Percentiles rank a stretch among this genome's conserved stretches.
These are phyloP conservation scores for Whitmania pigra DNA, from an alignment of 1,140 invertebrate genomes.

Conservation along the genomic window DNA sequence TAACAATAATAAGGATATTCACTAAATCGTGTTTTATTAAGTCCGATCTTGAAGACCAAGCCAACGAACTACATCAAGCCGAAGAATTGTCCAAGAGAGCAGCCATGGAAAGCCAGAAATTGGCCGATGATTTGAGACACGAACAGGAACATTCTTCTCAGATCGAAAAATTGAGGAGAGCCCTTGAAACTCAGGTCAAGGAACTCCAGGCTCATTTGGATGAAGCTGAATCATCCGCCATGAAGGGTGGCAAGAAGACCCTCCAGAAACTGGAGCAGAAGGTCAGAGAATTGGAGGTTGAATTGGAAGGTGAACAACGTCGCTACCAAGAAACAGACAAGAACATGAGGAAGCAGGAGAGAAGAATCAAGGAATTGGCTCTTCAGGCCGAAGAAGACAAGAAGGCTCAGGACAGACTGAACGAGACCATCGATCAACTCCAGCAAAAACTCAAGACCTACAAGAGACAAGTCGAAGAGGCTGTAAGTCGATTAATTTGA, in stretches of 20 bases:
- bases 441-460: slow-evolving; percentile 98
- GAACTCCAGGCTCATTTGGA: slow-evolving; percentile 84
- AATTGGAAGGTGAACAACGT: slow-evolving; percentile 92
- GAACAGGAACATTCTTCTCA: slow-evolving; percentile 97
- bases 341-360: slow-evolving; percentile 64
- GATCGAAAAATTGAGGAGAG: slow-evolving; percentile 93
- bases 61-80: slow-evolving; percentile 37
- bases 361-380: slow-evolving; percentile 54
- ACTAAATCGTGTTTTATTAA: not conserved
- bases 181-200: slow-evolving; percentile 90
- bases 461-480: slow-evolving; percentile 97
- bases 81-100: slow-evolving; percentile 55
- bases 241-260: slow-evolving; percentile 88
- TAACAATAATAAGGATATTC: too few relatives aligned
- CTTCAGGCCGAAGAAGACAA: slow-evolving; percentile 82
- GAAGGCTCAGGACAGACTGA: slow-evolving; percentile 93
- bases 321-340: slow-evolving; percentile 65
- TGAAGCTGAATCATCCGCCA: slow-evolving; percentile 85
- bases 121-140: slow-evolving; percentile 91
- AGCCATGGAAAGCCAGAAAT: slow-evolving; percentile 88
- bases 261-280: slow-evolving; percentile 48
- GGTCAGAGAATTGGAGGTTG: slow-evolving; percentile 72
- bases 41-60: slow-evolving; percentile 41
- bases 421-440: slow-evolving; percentile 94
- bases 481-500: slow-evolving; percentile 46